phyloP scores from a whole-genome alignment of 2,797 vertebrate species.

The Pantherophis vulpinus region DNA sequence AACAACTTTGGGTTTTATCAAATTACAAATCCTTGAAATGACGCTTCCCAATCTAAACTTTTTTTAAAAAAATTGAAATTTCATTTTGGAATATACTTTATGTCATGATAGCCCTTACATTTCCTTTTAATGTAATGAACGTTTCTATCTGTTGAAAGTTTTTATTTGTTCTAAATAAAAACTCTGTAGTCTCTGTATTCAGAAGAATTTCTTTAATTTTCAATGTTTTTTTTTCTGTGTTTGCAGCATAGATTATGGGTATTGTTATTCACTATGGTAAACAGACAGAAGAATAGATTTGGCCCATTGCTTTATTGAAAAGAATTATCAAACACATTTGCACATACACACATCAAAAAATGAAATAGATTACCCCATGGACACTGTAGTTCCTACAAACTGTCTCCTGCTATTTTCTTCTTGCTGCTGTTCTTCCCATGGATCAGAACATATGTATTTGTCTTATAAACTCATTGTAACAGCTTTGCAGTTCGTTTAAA shows the following conservation, averaged over 20 bases:
- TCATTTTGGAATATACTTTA: not conserved
- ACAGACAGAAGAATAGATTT: not conserved
- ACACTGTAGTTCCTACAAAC: not conserved
- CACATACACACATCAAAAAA: not conserved
- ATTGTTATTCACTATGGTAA: not conserved
- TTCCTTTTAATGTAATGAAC: not conserved
- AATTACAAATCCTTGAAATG: not conserved
- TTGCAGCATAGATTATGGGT: not conserved
- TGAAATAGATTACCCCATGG: not conserved
- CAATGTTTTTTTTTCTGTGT: not conserved
- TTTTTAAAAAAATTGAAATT: not conserved
- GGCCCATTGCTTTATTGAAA: not conserved
- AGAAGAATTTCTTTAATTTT: not conserved
- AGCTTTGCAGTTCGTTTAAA: not conserved
- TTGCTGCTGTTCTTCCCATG: slow-evolving; percentile 16
- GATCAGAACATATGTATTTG: not conserved
- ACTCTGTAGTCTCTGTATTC: not conserved
- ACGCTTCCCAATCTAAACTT: not conserved
- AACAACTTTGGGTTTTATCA: not conserved
- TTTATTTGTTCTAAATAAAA: not conserved
- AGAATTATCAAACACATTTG: not conserved
- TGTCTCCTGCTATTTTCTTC: not conserved
- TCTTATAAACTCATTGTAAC: not conserved
- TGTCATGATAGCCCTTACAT: not conserved
- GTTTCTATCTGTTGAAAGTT: not conserved